Conservation (phyloP, 2,888 invertebrate species). For the Ceraclea dissimilis region DNA sequence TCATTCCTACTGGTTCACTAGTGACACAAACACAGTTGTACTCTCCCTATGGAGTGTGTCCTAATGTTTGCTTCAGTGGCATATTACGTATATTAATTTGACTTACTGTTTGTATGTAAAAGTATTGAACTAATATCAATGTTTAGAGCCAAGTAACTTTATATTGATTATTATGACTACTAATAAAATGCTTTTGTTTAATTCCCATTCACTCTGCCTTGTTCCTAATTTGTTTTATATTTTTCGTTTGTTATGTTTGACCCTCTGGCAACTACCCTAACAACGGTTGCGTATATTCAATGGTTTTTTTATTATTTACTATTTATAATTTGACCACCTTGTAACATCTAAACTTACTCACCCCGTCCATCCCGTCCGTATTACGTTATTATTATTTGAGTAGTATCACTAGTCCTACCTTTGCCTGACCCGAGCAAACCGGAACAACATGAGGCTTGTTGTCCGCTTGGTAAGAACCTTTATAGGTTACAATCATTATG, state of each 20-base stretch:
- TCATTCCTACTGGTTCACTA: slow-evolving; percentile 2
- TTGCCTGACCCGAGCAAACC: slow-evolving; percentile 81
- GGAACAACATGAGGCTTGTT: slow-evolving; percentile 86
- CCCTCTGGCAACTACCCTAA: slow-evolving; percentile 13
- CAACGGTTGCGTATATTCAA: slow-evolving; percentile 15
- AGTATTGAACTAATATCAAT: slow-evolving; percentile 22
- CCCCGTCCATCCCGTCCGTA: slow-evolving; percentile 32
- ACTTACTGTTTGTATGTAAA: slow-evolving; percentile 13
- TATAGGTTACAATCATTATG: slow-evolving; percentile 11
- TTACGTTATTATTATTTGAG: slow-evolving; percentile 39
- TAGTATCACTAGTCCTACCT: slow-evolving; percentile 71
- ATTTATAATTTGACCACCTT: slow-evolving; percentile 6
- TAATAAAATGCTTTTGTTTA: slow-evolving; percentile 26
- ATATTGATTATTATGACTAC: slow-evolving; percentile 19
- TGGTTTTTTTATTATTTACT: slow-evolving; percentile 16
- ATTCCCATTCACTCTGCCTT: slow-evolving; percentile 21
- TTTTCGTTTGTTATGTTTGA: slow-evolving; percentile 14
- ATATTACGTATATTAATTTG: slow-evolving; percentile 9
- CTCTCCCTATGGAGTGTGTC: slow-evolving; percentile 8
- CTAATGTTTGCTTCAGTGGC: slow-evolving; percentile 19
- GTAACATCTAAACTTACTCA: slow-evolving; percentile 6
- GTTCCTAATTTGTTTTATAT: slow-evolving; percentile 14
- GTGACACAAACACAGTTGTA: slow-evolving; percentile 11
- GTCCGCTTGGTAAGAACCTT: slow-evolving; percentile 70
- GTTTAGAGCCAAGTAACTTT: slow-evolving; percentile 18